A percentile compares a stretch with the other conserved stretches of the same genome.
phyloP scores from a whole-genome alignment of 1,140 invertebrate species.

The Aporrectodea caliginosa region DNA sequence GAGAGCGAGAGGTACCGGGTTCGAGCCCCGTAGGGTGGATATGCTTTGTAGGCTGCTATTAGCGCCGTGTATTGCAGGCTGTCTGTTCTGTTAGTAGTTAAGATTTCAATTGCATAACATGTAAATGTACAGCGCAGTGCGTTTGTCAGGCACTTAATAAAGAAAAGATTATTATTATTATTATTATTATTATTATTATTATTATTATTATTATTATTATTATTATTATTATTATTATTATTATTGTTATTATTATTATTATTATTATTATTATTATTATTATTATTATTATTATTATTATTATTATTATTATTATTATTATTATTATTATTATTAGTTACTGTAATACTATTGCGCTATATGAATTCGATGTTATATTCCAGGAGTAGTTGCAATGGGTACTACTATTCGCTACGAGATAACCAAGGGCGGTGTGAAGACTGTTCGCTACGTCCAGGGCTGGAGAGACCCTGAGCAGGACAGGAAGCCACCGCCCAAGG shows the following conservation, averaged over 20 bases:
- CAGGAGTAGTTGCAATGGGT: neutral
- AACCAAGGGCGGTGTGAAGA: neutral
- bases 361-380: neutral
- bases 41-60: too few relatives aligned
- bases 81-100: too few relatives aligned
- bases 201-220: slow-evolving; percentile 4
- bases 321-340: too few relatives aligned
- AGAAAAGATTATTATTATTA: too few relatives aligned
- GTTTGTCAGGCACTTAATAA: too few relatives aligned
- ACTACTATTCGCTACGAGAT: neutral
- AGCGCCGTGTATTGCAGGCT: too few relatives aligned
- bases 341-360: neutral
- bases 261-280: neutral
- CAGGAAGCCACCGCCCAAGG: slow-evolving; percentile 16
- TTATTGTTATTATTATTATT: neutral
- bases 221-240: slow-evolving; percentile 4
- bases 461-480: slow-evolving; percentile 15
- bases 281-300: neutral
- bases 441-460: slow-evolving; percentile 15
- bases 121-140: too few relatives aligned
- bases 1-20: too few relatives aligned
- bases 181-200: slow-evolving; percentile 4
- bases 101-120: too few relatives aligned
- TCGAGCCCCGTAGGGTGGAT: too few relatives aligned
- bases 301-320: neutral